A percentile compares a stretch with the other conserved stretches of the same genome.
Evolutionary conservation across 2,888 invertebrate genomes (phyloP).

Genomic region (Protophormia terraenovae): DNA sequence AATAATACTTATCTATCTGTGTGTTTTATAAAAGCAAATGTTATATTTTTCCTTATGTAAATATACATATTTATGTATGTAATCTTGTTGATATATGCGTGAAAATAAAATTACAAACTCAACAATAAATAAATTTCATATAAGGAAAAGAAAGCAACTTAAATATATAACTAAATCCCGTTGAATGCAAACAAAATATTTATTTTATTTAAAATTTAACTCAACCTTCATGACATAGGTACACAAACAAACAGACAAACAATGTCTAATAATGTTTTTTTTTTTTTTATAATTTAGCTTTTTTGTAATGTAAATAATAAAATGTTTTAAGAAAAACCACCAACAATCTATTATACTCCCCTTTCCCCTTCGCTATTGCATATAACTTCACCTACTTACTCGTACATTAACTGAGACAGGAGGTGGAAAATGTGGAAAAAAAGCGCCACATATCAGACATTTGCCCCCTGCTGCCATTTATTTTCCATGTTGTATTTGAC

Average conservation of each 20-base stretch:
- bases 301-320: constrained; percentile 48
- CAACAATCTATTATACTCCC: not conserved
- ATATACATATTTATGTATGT: not conserved
- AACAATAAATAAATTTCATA: not conserved
- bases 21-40: not conserved
- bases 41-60: not conserved
- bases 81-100: not conserved
- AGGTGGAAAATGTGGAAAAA: not conserved
- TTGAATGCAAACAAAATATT: constrained; percentile 14
- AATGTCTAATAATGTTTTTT: constrained; percentile 35
- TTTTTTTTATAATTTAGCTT: not conserved
- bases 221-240: constrained; percentile 32
- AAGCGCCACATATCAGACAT: constrained; percentile 59
- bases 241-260: constrained; percentile 16
- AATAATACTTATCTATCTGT: not conserved
- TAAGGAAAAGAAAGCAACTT: not conserved
- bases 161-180: constrained; percentile 32
- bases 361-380: not conserved
- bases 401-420: not conserved
- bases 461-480: constrained; percentile 64
- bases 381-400: not conserved
- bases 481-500: constrained; percentile 49
- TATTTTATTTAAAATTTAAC: constrained; percentile 21
- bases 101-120: constrained; percentile 4
- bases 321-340: not conserved